phyloP scores from a whole-genome alignment of 2,113 vertebrate species.

The Romanogobio albipinnatus region DNA sequence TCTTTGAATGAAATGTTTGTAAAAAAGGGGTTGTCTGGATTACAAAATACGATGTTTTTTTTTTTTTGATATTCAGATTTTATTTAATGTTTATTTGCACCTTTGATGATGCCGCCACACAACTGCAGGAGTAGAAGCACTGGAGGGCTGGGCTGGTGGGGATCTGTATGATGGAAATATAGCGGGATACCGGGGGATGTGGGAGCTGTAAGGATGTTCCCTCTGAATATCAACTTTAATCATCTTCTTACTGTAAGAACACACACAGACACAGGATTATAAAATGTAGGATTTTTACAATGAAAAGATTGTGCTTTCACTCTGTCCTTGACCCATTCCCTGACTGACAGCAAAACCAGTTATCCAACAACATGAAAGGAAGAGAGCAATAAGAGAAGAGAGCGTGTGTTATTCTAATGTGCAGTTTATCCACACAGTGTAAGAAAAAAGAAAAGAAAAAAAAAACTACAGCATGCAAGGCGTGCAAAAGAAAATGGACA shows the following conservation, averaged over 20 bases:
- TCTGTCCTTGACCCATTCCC: background rate
- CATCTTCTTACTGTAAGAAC: slow-evolving; percentile 67
- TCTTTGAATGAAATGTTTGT: background rate
- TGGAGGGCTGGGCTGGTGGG: slow-evolving; percentile 56
- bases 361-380: background rate
- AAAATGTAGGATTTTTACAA: background rate
- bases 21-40: background rate
- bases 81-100: slow-evolving; percentile 66
- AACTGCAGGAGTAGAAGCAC: slow-evolving; percentile 63
- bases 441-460: background rate
- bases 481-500: background rate
- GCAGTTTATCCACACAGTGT: background rate
- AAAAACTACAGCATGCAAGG: background rate
- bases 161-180: slow-evolving; percentile 70
- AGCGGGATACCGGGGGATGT: slow-evolving; percentile 73
- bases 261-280: slow-evolving; percentile 21
- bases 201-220: slow-evolving; percentile 80
- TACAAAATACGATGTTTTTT: background rate
- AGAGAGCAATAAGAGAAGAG: background rate
- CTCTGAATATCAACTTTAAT: slow-evolving; percentile 63
- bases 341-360: background rate
- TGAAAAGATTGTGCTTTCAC: background rate
- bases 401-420: background rate
- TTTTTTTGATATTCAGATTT: background rate
- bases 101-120: slow-evolving; percentile 29